Evolutionary conservation across 2,797 vertebrate genomes (phyloP).

Genomic region (Falco columbarius): DNA sequence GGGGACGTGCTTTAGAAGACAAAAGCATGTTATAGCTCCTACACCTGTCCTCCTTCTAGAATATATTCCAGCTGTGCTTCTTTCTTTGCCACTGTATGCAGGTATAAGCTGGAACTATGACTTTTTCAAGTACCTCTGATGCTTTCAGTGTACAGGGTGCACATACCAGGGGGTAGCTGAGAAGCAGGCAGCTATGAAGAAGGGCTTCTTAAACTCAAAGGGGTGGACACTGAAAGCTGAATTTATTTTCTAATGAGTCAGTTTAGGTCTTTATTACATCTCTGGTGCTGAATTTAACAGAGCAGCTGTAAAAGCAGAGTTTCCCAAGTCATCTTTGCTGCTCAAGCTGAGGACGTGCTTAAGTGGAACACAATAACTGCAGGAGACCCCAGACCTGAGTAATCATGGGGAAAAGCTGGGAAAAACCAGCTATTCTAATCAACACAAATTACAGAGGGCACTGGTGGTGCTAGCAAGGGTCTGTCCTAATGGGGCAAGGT

Average conservation of each 20-base stretch:
- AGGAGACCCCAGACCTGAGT: neutral
- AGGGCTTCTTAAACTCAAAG: neutral
- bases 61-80: neutral
- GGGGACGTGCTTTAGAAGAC: neutral
- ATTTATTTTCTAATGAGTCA: neutral
- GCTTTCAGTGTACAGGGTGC: neutral
- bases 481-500: neutral
- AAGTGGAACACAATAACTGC: neutral
- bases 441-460: neutral
- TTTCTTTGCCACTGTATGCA: neutral
- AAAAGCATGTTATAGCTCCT: neutral
- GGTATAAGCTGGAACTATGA: neutral
- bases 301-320: neutral
- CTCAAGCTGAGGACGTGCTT: neutral
- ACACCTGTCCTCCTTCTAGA: neutral
- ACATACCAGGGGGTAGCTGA: neutral
- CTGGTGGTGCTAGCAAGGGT: neutral
- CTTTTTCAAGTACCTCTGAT: neutral
- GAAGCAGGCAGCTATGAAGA: neutral
- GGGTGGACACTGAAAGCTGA: neutral
- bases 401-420: neutral
- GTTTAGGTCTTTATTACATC: neutral
- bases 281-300: neutral
- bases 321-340: neutral
- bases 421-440: neutral